Conservation (phyloP, 2,797 vertebrate genomes). For the Hyperoplus immaculatus region DNA sequence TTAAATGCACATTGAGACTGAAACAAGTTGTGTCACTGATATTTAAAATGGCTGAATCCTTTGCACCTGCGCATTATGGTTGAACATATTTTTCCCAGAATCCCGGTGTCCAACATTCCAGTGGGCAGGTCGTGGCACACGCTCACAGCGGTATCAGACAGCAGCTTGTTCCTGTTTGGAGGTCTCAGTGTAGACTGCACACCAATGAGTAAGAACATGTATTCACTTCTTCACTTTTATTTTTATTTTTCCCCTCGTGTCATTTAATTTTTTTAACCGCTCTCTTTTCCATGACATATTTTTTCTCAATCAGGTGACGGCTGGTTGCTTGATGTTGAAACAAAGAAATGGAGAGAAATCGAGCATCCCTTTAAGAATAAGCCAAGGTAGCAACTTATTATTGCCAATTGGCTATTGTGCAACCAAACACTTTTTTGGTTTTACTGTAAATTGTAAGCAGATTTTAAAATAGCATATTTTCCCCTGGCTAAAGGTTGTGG, state of each 20-base stretch:
- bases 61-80: too few species aligned
- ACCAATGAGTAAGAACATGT: constrained; percentile 90
- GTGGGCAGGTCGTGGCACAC: constrained; percentile 95
- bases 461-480: not conserved
- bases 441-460: not conserved
- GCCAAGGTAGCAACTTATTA: constrained; percentile 86
- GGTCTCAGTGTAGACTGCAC: constrained; percentile 94
- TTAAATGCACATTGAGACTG: too few species aligned
- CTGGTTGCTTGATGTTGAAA: constrained; percentile 90
- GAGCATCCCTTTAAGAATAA: constrained; percentile 90
- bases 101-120: constrained; percentile 77
- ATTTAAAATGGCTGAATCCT: not conserved
- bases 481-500: constrained; percentile 88
- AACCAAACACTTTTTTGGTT: not conserved
- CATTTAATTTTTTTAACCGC: not conserved
- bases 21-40: not conserved
- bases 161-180: constrained; percentile 92
- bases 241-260: not conserved
- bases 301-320: constrained; percentile 88
- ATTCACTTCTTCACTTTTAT: not conserved
- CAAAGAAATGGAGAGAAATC: constrained; percentile 92
- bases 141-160: constrained; percentile 89
- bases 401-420: not conserved
- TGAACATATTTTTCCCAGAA: constrained; percentile 60
- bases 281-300: not conserved